Percentiles rank a stretch among this genome's conserved stretches.
phyloP scores from a whole-genome alignment of 2,888 invertebrate species.

The Eueremaeus valkanovi region DNA sequence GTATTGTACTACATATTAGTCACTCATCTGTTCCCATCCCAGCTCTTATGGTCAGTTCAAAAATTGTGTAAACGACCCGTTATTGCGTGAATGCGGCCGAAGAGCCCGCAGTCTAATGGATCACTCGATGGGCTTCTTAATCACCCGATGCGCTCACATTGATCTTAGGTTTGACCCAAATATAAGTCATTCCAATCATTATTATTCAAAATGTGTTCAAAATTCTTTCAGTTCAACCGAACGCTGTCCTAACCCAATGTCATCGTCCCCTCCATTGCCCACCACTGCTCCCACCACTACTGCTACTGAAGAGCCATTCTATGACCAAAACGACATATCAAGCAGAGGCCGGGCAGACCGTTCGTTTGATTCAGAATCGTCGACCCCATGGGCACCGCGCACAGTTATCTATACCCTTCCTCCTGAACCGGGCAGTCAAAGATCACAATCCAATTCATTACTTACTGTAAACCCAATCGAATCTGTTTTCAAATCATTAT shows the following conservation, averaged over 20 bases:
- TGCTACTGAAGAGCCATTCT: slow-evolving; percentile 39
- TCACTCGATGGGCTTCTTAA: slow-evolving; percentile 45
- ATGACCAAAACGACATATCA: slow-evolving; percentile 34
- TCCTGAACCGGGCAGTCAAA: slow-evolving; percentile 43
- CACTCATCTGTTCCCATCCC: neutral
- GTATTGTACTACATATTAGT: no score
- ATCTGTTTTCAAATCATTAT: neutral
- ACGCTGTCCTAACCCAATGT: slow-evolving; percentile 40
- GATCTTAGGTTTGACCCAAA: neutral
- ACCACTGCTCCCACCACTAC: slow-evolving; percentile 34
- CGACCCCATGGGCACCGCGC: slow-evolving; percentile 31
- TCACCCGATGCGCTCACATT: slow-evolving; percentile 36
- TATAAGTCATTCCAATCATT: no score
- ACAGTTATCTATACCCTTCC: slow-evolving; percentile 44
- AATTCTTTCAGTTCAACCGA: neutral
- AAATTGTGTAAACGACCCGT: slow-evolving; percentile 46
- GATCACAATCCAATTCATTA: slow-evolving; percentile 43
- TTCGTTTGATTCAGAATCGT: slow-evolving; percentile 6
- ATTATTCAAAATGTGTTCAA: neutral
- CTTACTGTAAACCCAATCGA: neutral
- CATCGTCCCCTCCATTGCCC: neutral
- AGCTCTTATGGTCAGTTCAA: slow-evolving; percentile 47
- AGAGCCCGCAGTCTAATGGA: slow-evolving; percentile 46
- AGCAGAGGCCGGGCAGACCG: slow-evolving; percentile 13
- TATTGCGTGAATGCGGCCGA: slow-evolving; percentile 46